Evolutionary conservation across 2,888 invertebrate genomes (phyloP).

Genomic region (Hesperia comma): DNA sequence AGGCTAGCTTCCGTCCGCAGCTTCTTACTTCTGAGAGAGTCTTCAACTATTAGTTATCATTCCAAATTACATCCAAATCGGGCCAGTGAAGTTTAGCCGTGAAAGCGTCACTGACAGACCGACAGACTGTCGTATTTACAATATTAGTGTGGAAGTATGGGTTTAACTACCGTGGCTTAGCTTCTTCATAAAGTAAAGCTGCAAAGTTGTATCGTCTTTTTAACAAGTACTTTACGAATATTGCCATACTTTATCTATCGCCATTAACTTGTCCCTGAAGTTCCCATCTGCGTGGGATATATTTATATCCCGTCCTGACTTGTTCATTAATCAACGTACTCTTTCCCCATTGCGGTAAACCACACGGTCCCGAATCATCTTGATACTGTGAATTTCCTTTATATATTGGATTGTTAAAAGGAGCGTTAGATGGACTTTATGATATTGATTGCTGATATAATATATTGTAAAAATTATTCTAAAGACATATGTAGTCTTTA

Average conservation of each 20-base stretch:
- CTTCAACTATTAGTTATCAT: too few species aligned
- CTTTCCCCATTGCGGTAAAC: constrained; percentile 35
- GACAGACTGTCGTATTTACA: too few species aligned
- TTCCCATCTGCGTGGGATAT: constrained; percentile 36
- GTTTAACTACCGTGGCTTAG: too few species aligned
- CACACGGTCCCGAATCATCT: constrained; percentile 27
- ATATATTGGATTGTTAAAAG: constrained; percentile 30
- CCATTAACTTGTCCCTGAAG: constrained; percentile 31
- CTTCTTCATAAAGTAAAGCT: neutral
- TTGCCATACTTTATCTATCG: constrained; percentile 30
- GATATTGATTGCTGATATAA: constrained; percentile 11
- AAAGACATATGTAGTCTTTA: too few species aligned
- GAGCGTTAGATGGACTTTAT: constrained; percentile 15
- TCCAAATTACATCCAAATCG: too few species aligned
- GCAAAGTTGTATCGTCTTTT: neutral
- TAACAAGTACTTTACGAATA: constrained; percentile 15
- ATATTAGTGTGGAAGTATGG: too few species aligned
- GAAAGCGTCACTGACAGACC: too few species aligned
- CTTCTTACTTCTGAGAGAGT: too few species aligned
- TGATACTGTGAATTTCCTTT: constrained; percentile 30
- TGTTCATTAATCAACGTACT: constrained; percentile 36
- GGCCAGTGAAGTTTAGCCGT: too few species aligned
- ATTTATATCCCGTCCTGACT: constrained; percentile 26
- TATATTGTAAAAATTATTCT: neutral
- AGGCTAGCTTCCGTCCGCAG: too few species aligned